Percentiles rank a stretch among this genome's conserved stretches.
Evolutionary conservation across 1,140 invertebrate species (phyloP).

Genomic region (Trachymyrmex cornetzi): DNA sequence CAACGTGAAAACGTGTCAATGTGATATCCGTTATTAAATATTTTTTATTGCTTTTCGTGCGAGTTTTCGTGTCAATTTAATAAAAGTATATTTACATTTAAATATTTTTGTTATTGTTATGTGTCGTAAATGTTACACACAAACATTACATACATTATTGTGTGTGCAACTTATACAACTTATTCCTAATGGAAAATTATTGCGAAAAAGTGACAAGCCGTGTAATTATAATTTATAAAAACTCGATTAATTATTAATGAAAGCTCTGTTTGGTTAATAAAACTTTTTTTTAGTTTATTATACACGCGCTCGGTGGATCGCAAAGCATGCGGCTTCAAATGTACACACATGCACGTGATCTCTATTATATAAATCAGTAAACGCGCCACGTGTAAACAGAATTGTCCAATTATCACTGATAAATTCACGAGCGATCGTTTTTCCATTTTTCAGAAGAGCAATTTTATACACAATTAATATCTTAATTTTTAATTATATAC

Average conservation of each 20-base stretch:
- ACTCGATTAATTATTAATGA: too few relatives aligned
- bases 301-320: too few relatives aligned
- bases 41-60: background rate
- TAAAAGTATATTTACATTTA: background rate
- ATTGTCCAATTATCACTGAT: background rate
- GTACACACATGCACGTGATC: background rate
- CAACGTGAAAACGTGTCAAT: background rate
- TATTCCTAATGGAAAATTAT: background rate
- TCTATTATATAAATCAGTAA: background rate
- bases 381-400: background rate
- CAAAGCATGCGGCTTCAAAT: background rate
- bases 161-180: background rate
- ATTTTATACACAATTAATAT: background rate
- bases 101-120: background rate
- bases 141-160: too few relatives aligned
- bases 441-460: background rate
- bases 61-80: background rate
- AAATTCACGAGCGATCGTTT: background rate
- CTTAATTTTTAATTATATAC: too few relatives aligned
- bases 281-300: background rate
- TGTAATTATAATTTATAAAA: background rate
- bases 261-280: background rate
- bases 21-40: background rate
- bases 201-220: background rate
- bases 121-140: background rate